Evolutionary conservation across 2,113 vertebrate species (phyloP).

Genomic region (Corydoras sp.): DNA sequence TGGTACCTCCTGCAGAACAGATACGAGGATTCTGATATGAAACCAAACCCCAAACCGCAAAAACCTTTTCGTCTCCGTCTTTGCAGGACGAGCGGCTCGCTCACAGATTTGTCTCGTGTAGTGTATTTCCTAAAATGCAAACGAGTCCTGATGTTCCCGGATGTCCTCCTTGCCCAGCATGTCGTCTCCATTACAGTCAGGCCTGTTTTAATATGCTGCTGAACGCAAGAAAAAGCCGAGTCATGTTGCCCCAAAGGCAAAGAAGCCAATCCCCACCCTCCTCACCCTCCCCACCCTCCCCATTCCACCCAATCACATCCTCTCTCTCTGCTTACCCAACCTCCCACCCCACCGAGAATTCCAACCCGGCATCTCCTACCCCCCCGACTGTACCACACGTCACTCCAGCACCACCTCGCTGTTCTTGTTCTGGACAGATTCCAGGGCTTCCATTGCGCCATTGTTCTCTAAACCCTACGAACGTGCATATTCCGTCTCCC

Average conservation of each 20-base stretch:
- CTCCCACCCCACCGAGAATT: not conserved
- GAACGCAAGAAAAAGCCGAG: conserved; percentile 30
- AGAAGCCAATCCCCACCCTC: no score
- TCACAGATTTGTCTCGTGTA: no score
- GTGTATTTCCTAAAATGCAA: no score
- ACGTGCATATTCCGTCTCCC: no score
- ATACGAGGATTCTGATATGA: no score
- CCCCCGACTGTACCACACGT: conserved; percentile 9
- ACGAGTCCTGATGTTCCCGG: no score
- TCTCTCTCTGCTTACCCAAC: not conserved
- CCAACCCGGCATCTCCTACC: conserved; percentile 21
- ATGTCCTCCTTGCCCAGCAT: conserved; percentile 7
- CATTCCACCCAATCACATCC: not conserved
- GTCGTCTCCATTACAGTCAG: conserved; percentile 34
- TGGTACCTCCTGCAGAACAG: no score
- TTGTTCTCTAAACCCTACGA: not conserved
- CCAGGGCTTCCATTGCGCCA: not conserved
- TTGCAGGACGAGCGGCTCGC: no score
- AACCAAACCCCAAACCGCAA: no score
- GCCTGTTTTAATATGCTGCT: conserved; percentile 36
- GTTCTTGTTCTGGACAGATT: conserved; percentile 4
- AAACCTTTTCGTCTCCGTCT: no score
- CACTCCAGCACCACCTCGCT: not conserved
- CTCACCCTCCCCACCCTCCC: conserved; percentile 1
- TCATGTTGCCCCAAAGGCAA: no score